Evolutionary conservation across 2,888 invertebrate genomes (phyloP).

Genomic region (Drosophila fungiperda): DNA sequence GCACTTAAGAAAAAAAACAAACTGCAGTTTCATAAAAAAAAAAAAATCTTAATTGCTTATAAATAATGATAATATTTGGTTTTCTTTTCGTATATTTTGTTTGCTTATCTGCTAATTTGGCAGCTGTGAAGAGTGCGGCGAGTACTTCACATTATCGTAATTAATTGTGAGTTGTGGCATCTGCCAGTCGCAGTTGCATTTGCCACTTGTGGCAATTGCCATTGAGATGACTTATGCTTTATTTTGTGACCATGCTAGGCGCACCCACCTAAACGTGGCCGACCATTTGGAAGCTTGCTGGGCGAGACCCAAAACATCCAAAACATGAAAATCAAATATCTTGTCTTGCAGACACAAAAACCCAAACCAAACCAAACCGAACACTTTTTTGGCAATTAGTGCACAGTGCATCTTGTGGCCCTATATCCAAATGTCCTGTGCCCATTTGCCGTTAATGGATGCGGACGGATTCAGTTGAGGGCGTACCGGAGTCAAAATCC

Average conservation of each 20-base stretch:
- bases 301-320: conserved; percentile 68
- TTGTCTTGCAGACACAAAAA: conserved; percentile 10
- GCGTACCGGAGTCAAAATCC: conserved; percentile 18
- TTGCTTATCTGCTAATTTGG: not conserved
- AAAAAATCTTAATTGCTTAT: not conserved
- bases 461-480: conserved; percentile 50
- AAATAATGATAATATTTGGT: not conserved
- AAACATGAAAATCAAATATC: conserved; percentile 79
- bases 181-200: conserved; percentile 37
- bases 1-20: not conserved
- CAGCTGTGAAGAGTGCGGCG: not conserved
- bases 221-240: conserved; percentile 52
- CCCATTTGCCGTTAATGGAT: conserved; percentile 42
- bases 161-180: conserved; percentile 34
- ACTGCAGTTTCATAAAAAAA: not conserved
- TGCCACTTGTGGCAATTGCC: conserved; percentile 52
- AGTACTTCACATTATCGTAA: conserved; percentile 25
- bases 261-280: conserved; percentile 24
- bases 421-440: not conserved
- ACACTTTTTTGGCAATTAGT: conserved; percentile 65
- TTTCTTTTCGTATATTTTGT: not conserved
- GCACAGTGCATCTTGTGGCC: conserved; percentile 8
- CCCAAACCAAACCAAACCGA: conserved; percentile 6
- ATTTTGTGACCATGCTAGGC: conserved; percentile 42
- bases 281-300: conserved; percentile 24